These are phyloP conservation scores for Eupithecia abbreviata DNA, from an alignment of 2,888 invertebrate species.

Conservation along the genomic window DNA sequence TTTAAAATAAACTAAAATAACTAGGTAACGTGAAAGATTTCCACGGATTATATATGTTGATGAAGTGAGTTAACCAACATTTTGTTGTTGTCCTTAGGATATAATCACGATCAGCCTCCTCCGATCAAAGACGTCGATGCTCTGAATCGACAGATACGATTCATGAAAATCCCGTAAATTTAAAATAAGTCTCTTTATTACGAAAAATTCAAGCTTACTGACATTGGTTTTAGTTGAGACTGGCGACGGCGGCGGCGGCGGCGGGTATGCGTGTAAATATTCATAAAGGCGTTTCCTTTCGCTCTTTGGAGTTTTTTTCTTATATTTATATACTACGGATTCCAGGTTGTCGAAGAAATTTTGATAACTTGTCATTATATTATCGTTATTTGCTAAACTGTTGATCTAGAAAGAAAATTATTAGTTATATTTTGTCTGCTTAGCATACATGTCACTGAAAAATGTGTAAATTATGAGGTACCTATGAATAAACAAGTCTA, in stretches of 20 bases:
- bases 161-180: neutral
- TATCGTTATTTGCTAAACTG: neutral
- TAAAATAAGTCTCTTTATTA: neutral
- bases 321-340: slow-evolving; percentile 54
- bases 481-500: too few species aligned
- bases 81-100: neutral
- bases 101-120: neutral
- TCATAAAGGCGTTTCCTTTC: slow-evolving; percentile 29
- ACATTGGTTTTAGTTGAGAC: slow-evolving; percentile 45
- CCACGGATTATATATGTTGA: neutral
- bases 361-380: slow-evolving; percentile 53
- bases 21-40: neutral
- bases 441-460: neutral
- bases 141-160: neutral
- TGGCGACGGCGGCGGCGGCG: slow-evolving; percentile 23
- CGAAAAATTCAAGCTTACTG: slow-evolving; percentile 46
- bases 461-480: neutral
- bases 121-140: neutral
- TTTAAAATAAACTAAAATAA: neutral
- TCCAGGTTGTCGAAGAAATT: slow-evolving; percentile 57
- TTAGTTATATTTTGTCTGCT: neutral
- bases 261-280: slow-evolving; percentile 31
- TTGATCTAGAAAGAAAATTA: slow-evolving; percentile 3
- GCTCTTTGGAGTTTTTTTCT: slow-evolving; percentile 34
- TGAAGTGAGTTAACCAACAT: neutral